phyloP scores from a whole-genome alignment of 2,113 vertebrate species.

The Synodontis membranacea region DNA sequence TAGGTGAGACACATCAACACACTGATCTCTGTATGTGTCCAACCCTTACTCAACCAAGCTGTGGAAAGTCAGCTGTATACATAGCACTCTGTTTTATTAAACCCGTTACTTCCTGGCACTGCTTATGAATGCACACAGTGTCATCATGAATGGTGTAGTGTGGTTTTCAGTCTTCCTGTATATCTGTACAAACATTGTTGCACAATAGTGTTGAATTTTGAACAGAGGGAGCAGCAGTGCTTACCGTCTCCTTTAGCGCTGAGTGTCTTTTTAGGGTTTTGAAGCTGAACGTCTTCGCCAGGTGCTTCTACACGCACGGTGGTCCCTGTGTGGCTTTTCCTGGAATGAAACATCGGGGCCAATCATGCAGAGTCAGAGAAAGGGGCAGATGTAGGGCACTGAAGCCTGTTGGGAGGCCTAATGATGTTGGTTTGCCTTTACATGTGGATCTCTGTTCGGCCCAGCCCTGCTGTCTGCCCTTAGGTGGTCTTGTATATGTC shows the following conservation, averaged over 20 bases:
- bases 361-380: slow-evolving; percentile 13
- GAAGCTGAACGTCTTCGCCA: slow-evolving; percentile 38
- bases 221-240: neutral
- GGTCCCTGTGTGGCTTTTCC: slow-evolving; percentile 33
- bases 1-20: slow-evolving; percentile 1
- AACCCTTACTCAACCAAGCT: neutral
- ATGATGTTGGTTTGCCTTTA: slow-evolving; percentile 15
- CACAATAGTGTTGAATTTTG: slow-evolving; percentile 1
- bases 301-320: slow-evolving; percentile 34
- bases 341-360: slow-evolving; percentile 49
- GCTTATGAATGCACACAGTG: slow-evolving; percentile 53
- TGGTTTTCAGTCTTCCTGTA: slow-evolving; percentile 12
- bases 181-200: slow-evolving; percentile 29
- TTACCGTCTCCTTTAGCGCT: neutral
- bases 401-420: slow-evolving; percentile 24
- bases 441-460: slow-evolving; percentile 22
- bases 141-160: slow-evolving; percentile 54
- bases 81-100: slow-evolving; percentile 58
- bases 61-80: slow-evolving; percentile 59
- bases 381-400: slow-evolving; percentile 28
- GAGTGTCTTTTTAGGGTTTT: slow-evolving; percentile 7
- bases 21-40: slow-evolving; percentile 46
- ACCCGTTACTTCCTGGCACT: slow-evolving; percentile 22
- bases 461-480: slow-evolving; percentile 8
- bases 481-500: slow-evolving; percentile 26